These are phyloP conservation scores for Equus quagga DNA, from an alignment of 2,113 vertebrate genomes.

Conservation along the genomic window DNA sequence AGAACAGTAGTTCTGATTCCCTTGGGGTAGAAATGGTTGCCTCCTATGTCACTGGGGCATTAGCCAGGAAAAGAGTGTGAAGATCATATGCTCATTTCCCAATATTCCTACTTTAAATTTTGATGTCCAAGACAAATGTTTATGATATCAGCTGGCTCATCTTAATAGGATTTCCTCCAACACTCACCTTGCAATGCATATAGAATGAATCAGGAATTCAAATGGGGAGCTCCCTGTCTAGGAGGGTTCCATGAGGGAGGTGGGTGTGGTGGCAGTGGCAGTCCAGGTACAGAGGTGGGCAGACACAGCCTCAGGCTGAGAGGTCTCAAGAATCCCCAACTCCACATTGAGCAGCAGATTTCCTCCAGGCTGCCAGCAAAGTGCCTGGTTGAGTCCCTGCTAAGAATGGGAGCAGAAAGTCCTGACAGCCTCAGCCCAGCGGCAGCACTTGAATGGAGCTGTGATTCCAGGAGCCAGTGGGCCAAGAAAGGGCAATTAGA, in stretches of 20 bases:
- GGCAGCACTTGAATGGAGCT: neutral
- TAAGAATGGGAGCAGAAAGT: neutral
- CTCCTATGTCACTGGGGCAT: neutral
- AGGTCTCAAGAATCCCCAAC: neutral
- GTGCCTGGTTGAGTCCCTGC: neutral
- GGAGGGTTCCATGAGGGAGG: neutral
- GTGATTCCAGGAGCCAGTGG: neutral
- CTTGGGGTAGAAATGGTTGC: too few species aligned
- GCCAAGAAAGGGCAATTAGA: neutral
- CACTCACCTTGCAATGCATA: too few species aligned
- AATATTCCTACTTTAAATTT: neutral
- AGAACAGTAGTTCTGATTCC: neutral
- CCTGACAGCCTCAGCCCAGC: neutral
- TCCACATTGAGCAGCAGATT: neutral
- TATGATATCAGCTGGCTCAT: neutral
- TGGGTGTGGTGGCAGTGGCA: neutral
- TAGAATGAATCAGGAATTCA: neutral
- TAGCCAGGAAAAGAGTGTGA: neutral
- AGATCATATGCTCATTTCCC: too few species aligned
- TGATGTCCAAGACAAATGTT: neutral
- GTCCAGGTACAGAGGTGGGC: too few species aligned
- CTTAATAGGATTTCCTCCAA: neutral
- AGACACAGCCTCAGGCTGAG: neutral
- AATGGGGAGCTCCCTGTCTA: neutral
- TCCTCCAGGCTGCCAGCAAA: rapidly evolving